phyloP scores from a whole-genome alignment of 2,797 vertebrate species.

The Sebastes trivittatus region DNA sequence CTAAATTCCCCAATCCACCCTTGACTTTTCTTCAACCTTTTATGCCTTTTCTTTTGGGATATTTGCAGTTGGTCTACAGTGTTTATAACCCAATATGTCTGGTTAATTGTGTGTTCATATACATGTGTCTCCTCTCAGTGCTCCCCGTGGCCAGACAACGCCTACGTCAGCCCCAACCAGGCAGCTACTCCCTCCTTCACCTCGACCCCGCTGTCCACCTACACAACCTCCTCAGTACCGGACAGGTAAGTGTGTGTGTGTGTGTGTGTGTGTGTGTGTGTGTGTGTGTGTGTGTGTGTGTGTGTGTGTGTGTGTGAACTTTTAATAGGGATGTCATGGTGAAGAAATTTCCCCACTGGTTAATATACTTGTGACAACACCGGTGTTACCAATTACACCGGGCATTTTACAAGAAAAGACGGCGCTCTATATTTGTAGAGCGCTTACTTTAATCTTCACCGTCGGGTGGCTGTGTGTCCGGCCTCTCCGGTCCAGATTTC shows the following conservation, averaged over 20 bases:
- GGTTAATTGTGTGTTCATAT: not conserved
- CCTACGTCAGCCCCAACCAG: slow-evolving; percentile 89
- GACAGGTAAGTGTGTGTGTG: slow-evolving; percentile 83
- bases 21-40: not conserved
- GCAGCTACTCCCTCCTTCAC: slow-evolving; percentile 88
- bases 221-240: slow-evolving; percentile 85
- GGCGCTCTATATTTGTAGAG: too few relatives aligned
- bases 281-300: not conserved
- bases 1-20: not conserved
- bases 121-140: slow-evolving; percentile 80
- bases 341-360: rapidly evolving
- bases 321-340: too few relatives aligned
- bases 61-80: not conserved
- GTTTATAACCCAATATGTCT: not conserved
- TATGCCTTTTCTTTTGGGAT: not conserved
- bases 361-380: too few relatives aligned
- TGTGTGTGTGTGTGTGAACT: not conserved
- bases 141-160: slow-evolving; percentile 92
- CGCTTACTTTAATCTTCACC: too few relatives aligned
- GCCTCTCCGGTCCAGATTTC: too few relatives aligned
- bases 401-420: too few relatives aligned
- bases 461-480: too few relatives aligned
- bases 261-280: not conserved
- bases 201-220: slow-evolving; percentile 86
- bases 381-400: too few relatives aligned